Evolutionary conservation across 1,140 invertebrate genomes (phyloP).

Genomic region (Ditylenchus dipsaci): DNA sequence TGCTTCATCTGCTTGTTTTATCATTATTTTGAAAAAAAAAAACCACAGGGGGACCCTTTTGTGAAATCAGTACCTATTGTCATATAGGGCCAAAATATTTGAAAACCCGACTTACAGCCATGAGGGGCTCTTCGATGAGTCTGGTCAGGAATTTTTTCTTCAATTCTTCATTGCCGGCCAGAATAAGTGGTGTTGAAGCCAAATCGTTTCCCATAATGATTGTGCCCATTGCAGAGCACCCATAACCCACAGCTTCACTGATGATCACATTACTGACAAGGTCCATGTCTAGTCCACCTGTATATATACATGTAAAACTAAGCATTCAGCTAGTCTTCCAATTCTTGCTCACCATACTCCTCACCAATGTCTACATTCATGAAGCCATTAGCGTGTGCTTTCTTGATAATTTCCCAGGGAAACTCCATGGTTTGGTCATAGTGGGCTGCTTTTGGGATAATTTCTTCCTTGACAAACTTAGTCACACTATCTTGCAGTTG

Average conservation of each 20-base stretch:
- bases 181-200: conserved; percentile 80
- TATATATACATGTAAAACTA: not conserved
- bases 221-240: conserved; percentile 86
- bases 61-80: too few species aligned
- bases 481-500: conserved; percentile 79
- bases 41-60: too few species aligned
- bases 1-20: too few species aligned
- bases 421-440: conserved; percentile 85
- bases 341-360: conserved; percentile 59
- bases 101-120: conserved; percentile 63
- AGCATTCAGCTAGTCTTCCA: not conserved
- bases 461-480: conserved; percentile 86
- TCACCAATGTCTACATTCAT: conserved; percentile 79
- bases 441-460: conserved; percentile 80
- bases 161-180: conserved; percentile 78
- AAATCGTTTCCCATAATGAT: conserved; percentile 71
- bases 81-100: too few species aligned
- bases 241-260: conserved; percentile 85
- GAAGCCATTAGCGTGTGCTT: conserved; percentile 81
- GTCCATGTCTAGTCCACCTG: conserved; percentile 51
- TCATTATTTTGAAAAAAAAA: too few species aligned
- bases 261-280: conserved; percentile 77
- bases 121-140: conserved; percentile 76
- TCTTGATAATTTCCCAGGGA: conserved; percentile 89
- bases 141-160: conserved; percentile 87